A percentile compares a stretch with the other conserved stretches of the same genome.
phyloP scores from a whole-genome alignment of 2,113 vertebrate genomes.

The Halichoerus grypus region DNA sequence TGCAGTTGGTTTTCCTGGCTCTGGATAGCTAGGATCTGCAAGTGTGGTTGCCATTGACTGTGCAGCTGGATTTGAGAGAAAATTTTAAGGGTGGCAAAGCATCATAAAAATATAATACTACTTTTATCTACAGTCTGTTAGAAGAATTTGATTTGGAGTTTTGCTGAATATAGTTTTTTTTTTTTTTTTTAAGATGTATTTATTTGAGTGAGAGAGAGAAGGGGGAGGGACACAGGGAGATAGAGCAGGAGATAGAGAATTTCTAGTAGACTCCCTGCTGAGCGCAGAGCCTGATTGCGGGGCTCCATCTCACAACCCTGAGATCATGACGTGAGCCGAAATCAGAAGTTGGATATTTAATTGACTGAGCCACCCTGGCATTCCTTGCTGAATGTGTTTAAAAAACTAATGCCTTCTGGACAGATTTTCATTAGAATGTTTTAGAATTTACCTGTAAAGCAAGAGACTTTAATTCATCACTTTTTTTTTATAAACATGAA shows the following conservation, averaged over 20 bases:
- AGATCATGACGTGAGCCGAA: neutral
- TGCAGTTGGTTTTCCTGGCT: constrained; percentile 25
- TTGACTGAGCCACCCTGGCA: neutral
- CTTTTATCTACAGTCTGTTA: neutral
- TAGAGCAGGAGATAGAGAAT: neutral
- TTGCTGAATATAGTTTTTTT: neutral
- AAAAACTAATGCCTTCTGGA: neutral
- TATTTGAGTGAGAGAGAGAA: neutral
- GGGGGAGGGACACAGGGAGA: neutral
- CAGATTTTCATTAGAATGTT: constrained; percentile 9
- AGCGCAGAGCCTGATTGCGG: neutral
- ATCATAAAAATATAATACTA: constrained; percentile 38
- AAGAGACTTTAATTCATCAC: neutral
- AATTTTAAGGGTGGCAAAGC: constrained; percentile 33
- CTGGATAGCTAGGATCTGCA: neutral
- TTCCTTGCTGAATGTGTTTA: neutral
- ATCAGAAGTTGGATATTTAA: neutral
- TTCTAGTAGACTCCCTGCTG: neutral
- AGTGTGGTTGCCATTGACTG: neutral
- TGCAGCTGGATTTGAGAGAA: constrained; percentile 50
- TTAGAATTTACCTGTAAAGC: constrained; percentile 15
- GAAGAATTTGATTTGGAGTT: constrained; percentile 34
- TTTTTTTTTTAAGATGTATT: neutral
- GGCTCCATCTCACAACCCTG: neutral
- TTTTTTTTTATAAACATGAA: constrained; percentile 50